phyloP scores from a whole-genome alignment of 2,797 vertebrate species.

The Alcedo quadribrachys region DNA sequence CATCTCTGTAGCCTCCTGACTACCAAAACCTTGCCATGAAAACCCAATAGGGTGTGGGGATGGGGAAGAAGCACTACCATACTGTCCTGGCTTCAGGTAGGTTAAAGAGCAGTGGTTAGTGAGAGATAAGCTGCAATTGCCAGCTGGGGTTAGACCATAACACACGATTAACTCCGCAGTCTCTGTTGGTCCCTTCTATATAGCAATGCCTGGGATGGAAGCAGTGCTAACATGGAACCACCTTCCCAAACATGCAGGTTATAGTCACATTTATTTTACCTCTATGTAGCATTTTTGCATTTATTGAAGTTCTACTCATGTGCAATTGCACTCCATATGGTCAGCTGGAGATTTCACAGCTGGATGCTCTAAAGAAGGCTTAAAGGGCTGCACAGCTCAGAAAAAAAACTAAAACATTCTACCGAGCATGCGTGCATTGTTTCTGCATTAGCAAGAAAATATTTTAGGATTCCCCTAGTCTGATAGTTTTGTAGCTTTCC shows the following conservation, averaged over 20 bases:
- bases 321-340: neutral
- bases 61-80: neutral
- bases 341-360: neutral
- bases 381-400: accelerated
- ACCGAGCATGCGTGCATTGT: accelerated
- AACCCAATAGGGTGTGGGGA: neutral
- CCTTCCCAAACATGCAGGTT: neutral
- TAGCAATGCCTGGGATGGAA: neutral
- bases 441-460: neutral
- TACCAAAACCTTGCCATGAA: neutral
- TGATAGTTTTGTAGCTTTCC: neutral
- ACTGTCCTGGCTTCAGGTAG: neutral
- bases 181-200: neutral
- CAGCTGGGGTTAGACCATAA: neutral
- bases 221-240: neutral
- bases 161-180: neutral
- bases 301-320: neutral
- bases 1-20: neutral
- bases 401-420: neutral
- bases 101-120: neutral
- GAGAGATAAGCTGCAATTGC: neutral
- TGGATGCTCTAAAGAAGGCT: neutral
- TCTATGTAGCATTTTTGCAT: neutral
- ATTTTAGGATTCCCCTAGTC: neutral
- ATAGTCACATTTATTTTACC: neutral